phyloP scores from a whole-genome alignment of 1,140 invertebrate species.

The Colletes gigas region DNA sequence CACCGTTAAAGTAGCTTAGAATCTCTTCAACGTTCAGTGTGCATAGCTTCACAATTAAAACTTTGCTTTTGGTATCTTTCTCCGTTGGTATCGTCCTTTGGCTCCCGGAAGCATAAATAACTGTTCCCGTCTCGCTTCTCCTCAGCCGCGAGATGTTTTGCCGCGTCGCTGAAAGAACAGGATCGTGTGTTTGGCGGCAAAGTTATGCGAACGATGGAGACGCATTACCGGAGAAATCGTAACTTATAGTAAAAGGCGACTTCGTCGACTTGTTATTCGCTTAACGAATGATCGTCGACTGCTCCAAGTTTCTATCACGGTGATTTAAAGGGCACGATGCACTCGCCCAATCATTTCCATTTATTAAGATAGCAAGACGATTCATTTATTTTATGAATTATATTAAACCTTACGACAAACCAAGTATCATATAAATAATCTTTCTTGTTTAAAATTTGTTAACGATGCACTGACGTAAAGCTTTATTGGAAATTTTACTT shows the following conservation, averaged over 20 bases:
- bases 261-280: too few relatives aligned
- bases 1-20: constrained; percentile 20
- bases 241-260: constrained; percentile 5
- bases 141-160: constrained; percentile 38
- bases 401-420: too few relatives aligned
- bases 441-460: too few relatives aligned
- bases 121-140: neutral
- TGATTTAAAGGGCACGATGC: too few relatives aligned
- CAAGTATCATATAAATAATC: too few relatives aligned
- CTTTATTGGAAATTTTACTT: too few relatives aligned
- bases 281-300: too few relatives aligned
- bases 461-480: too few relatives aligned
- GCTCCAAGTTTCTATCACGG: too few relatives aligned
- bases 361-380: neutral
- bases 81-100: neutral
- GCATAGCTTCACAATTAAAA: constrained; percentile 51
- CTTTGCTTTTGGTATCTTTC: constrained; percentile 38
- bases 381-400: too few relatives aligned
- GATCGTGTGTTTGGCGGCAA: constrained; percentile 20
- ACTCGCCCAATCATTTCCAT: too few relatives aligned
- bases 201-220: constrained; percentile 43
- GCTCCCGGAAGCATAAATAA: constrained; percentile 15
- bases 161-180: constrained; percentile 17
- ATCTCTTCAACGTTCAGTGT: neutral
- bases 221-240: constrained; percentile 30